Conservation (phyloP, 2,888 invertebrate genomes). For the Caenorhabditis doughertyi region DNA sequence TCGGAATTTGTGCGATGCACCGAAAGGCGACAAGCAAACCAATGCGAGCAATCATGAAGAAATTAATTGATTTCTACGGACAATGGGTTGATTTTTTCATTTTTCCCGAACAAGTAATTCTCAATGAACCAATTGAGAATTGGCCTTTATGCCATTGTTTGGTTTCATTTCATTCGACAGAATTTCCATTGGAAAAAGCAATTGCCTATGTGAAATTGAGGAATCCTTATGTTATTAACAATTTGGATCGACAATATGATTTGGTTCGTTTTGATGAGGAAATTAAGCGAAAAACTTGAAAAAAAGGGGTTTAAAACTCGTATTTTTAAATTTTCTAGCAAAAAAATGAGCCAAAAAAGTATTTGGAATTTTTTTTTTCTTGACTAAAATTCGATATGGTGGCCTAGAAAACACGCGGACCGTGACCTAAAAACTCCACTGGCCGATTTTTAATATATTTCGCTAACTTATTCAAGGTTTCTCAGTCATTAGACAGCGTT, state of each 20-base stretch:
- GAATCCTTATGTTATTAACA: slow-evolving; percentile 97
- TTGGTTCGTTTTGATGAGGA: slow-evolving; percentile 88
- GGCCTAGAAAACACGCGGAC: no score
- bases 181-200: slow-evolving; percentile 93
- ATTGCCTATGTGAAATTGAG: slow-evolving; percentile 95
- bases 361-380: no score
- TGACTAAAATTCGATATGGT: no score
- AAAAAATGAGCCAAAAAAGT: no score
- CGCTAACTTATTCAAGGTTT: no score
- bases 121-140: slow-evolving; percentile 95
- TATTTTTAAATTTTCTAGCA: no score
- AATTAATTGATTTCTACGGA: slow-evolving; percentile 91
- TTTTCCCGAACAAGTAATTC: slow-evolving; percentile 96
- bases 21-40: slow-evolving; percentile 99
- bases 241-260: slow-evolving; percentile 98
- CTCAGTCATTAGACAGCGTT: no score
- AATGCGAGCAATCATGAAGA: slow-evolving; percentile 97
- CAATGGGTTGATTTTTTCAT: slow-evolving; percentile 86
- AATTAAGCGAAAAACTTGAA: no score
- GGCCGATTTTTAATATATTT: no score
- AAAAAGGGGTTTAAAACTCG: no score
- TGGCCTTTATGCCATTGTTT: slow-evolving; percentile 99
- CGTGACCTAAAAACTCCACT: no score
- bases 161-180: slow-evolving; percentile 87
- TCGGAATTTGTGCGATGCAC: slow-evolving; percentile 98